Percentiles rank a stretch among this genome's conserved stretches.
Conservation (phyloP, 2,888 invertebrate genomes). For the Thereva nobilitata region DNA sequence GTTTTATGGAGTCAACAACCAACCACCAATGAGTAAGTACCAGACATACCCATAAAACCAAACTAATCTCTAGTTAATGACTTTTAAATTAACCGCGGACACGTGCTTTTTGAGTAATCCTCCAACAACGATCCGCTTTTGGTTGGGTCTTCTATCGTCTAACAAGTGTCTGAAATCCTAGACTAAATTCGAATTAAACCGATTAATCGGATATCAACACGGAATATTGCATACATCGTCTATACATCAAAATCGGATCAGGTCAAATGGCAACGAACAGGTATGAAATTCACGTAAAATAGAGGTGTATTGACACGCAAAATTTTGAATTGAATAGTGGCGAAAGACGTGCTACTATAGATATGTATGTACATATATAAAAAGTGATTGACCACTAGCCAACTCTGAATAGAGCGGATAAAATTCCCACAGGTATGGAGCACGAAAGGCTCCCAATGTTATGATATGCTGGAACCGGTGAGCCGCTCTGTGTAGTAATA, state of each 20-base stretch:
- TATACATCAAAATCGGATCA: not conserved
- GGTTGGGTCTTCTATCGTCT: too few species aligned
- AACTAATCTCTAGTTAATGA: constrained; percentile 8
- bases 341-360: too few species aligned
- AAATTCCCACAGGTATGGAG: too few species aligned
- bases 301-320: too few species aligned
- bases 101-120: constrained; percentile 19
- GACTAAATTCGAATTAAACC: constrained; percentile 23
- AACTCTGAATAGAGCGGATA: too few species aligned
- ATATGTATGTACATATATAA: too few species aligned
- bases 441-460: too few species aligned
- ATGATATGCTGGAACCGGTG: too few species aligned
- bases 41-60: not conserved
- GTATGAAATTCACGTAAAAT: constrained; percentile 3
- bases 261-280: not conserved
- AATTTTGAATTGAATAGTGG: too few species aligned
- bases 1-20: constrained; percentile 31
- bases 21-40: constrained; percentile 31
- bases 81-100: constrained; percentile 29
- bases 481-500: too few species aligned
- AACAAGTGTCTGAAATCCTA: not conserved
- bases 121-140: not conserved
- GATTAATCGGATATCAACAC: constrained; percentile 21
- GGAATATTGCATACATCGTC: constrained; percentile 8
- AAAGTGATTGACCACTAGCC: too few species aligned